Evolutionary conservation across 2,888 invertebrate genomes (phyloP).

Genomic region (Cosmia pyralina): DNA sequence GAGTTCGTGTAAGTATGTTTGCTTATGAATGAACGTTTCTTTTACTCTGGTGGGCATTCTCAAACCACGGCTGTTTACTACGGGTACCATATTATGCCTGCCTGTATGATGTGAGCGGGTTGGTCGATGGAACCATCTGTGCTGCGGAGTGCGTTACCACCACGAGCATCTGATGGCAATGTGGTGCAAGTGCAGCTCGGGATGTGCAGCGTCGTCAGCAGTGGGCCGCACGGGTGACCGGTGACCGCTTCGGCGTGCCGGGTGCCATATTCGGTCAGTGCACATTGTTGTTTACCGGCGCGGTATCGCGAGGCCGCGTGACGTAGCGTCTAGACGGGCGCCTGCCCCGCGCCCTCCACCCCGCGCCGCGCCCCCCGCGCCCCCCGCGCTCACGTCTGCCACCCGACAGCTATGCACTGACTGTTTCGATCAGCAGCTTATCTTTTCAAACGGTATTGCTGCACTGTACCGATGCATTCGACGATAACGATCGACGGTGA

Average conservation of each 20-base stretch:
- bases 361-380: conserved; percentile 68
- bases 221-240: conserved; percentile 78
- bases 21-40: conserved; percentile 34
- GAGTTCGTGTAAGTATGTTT: not conserved
- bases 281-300: conserved; percentile 90
- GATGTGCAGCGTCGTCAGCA: conserved; percentile 66
- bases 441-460: conserved; percentile 87
- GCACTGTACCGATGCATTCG: conserved; percentile 80
- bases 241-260: conserved; percentile 77
- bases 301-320: conserved; percentile 91
- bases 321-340: conserved; percentile 90
- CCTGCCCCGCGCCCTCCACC: conserved; percentile 75
- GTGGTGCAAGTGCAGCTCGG: conserved; percentile 50
- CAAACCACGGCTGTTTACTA: conserved; percentile 36
- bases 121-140: conserved; percentile 26
- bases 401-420: conserved; percentile 84
- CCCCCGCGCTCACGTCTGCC: conserved; percentile 61
- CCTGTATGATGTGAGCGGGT: not conserved
- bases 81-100: conserved; percentile 15
- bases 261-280: conserved; percentile 90
- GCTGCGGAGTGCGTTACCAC: conserved; percentile 16
- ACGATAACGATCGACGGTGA: conserved; percentile 64
- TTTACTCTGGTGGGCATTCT: conserved; percentile 4
- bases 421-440: conserved; percentile 88
- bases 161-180: conserved; percentile 39